Evolutionary conservation across 30 jellyfish, hydroid and myxozoan genomes (phyloP).

Genomic region (Morbakka virulenta): DNA sequence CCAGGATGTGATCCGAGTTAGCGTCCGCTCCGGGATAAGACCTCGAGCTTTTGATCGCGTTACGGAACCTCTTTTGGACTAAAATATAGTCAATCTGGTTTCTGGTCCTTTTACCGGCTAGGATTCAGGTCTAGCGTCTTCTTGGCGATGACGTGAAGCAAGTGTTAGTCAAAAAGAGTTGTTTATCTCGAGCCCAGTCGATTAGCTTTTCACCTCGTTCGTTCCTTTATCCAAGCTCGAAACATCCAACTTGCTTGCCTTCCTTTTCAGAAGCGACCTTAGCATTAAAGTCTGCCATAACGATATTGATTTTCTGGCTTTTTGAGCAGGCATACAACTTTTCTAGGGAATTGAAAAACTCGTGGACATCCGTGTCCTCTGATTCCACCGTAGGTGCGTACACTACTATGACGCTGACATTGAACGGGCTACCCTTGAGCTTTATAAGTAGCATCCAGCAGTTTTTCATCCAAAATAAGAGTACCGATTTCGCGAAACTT

Average conservation of each 20-base stretch:
- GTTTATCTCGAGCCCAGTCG: not conserved
- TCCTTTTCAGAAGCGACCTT: not conserved
- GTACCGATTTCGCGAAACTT: too few species aligned
- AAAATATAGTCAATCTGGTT: constrained; percentile 8
- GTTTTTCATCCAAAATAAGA: too few species aligned
- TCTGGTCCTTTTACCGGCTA: constrained; percentile 9
- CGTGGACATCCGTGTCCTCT: too few species aligned
- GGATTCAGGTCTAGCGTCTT: not conserved
- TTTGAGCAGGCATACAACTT: too few species aligned
- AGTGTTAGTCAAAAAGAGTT: not conserved
- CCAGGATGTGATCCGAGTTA: constrained; percentile 26
- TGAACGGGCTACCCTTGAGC: too few species aligned
- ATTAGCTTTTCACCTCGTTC: constrained; percentile 8
- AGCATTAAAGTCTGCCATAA: constrained; percentile 35
- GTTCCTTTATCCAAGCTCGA: constrained; percentile 14
- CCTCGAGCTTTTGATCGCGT: constrained; percentile 6
- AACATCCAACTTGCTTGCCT: not conserved
- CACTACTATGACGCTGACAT: too few species aligned
- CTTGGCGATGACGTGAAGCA: constrained; percentile 14
- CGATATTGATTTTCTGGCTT: too few species aligned
- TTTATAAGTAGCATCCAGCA: too few species aligned
- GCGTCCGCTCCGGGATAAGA: constrained; percentile 27
- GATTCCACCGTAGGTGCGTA: too few species aligned
- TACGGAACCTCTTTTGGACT: constrained; percentile 6
- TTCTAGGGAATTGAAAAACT: too few species aligned